Evolutionary conservation across 37 sponge, comb jelly and placozoan species (phyloP), one percentile per base, ranked within the genome.

Genomic region (Ianthella basta): DNA sequence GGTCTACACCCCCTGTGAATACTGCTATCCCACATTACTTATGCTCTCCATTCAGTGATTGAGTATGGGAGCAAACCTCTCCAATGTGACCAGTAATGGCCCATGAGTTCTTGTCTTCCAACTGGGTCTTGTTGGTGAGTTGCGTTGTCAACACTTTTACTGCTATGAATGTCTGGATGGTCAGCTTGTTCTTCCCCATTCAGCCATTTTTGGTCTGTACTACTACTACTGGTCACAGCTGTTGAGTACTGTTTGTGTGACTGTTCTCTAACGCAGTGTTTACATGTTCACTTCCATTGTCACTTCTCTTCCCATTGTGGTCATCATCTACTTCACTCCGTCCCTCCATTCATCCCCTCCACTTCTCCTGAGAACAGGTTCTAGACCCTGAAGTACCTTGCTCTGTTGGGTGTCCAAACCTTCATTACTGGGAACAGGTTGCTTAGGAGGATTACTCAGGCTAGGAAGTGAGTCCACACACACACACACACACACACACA

Each of bases 331-430:
- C n/a, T n/a, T n/a, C n/a, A n/a, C n/a, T n/a, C n/a, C n/a, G n/a
- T n/a, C n/a, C n/a, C n/a, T n/a, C n/a, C n/a, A n/a, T n/a, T n/a
- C n/a, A n/a, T n/a, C n/a, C n/a, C n/a, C n/a, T n/a, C n/a, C n/a
- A n/a, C n/a, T n/a, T n/a, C n/a, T n/a, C n/a, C 34, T 0, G 59
- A 95, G 95, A 92, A 96, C 74, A 96, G 93, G 97, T 96, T 96
- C 50, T 61, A 86, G 20, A 96, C 97, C 0, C 63, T 96, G 80
- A 94, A 94, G 82, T 89, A 84, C 59, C 84, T 96, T 21, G 87
- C 79, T 39, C 69, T 53, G 6, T 36, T 94, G 40, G 92, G 95
- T 20, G 68, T 79, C 18, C 38, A 89, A 36, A 96, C 97, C 6
- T 91, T 93, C 86, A 3, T 94, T 21, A 50, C 89, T 63, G 97